Conservation (phyloP, 2,113 vertebrate genomes). For the Hippoglossus stenolepis region DNA sequence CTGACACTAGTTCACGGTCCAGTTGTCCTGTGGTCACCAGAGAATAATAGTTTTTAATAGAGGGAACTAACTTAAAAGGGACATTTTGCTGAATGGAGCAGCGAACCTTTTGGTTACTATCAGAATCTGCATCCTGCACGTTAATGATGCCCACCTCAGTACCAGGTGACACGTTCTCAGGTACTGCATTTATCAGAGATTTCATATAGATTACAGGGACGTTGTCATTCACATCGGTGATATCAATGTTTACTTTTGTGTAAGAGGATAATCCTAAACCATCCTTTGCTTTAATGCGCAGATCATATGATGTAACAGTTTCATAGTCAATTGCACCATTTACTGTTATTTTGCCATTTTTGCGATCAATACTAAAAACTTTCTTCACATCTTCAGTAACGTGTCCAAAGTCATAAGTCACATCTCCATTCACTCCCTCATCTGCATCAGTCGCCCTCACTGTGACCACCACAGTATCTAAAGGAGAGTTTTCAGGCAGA, state of each 20-base stretch:
- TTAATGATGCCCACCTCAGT: conserved; percentile 78
- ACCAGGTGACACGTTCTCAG: conserved; percentile 73
- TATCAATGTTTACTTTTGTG: conserved; percentile 64
- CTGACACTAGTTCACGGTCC: too few species aligned
- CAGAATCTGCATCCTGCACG: conserved; percentile 74
- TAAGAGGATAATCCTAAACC: conserved; percentile 72
- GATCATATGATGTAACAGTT: conserved; percentile 72
- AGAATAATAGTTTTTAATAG: too few species aligned
- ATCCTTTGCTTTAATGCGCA: conserved; percentile 84
- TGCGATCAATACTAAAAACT: conserved; percentile 75
- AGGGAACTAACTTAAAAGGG: too few species aligned
- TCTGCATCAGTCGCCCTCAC: conserved; percentile 84
- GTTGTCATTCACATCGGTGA: conserved; percentile 86
- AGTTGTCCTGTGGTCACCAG: too few species aligned
- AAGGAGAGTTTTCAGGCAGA: conserved; percentile 59
- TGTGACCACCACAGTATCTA: conserved; percentile 53
- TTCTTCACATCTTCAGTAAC: conserved; percentile 71
- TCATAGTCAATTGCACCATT: conserved; percentile 82
- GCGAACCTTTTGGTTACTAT: conserved; percentile 57
- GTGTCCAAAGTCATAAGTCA: conserved; percentile 81
- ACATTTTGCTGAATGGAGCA: conserved; percentile 57
- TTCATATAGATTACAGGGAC: conserved; percentile 78
- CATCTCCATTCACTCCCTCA: conserved; percentile 81
- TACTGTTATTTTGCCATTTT: conserved; percentile 77
- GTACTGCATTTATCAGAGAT: conserved; percentile 72